Evolutionary conservation across 2,888 invertebrate genomes (phyloP), one percentile per base, ranked within the genome.

Genomic region (Mylabris sibirica): DNA sequence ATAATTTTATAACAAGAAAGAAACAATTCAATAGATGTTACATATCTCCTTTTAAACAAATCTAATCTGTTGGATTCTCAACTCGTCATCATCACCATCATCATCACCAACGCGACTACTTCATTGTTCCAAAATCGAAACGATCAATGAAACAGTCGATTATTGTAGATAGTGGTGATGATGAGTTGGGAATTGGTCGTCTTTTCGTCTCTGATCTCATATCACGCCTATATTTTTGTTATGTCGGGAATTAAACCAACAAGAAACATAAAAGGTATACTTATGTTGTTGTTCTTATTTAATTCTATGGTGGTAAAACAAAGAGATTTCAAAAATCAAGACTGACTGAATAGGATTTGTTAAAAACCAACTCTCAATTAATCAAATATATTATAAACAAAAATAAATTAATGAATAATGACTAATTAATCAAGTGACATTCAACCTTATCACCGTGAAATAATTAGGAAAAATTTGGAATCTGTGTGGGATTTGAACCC

Each of bases 341-440:
- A 83, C 83, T 83, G 83, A 83, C 77, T 76, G 82, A 57, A 79
- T 81, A 80, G 78, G 78, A 78, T 79, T 80, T 77, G 79, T 78
- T 80, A 76, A 22, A 53, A 17, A 22, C 22, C 22, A 53, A 53
- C 67, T 66, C 69, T 12, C 70, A 76, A 66, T 68, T 76, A 72
- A 71, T 70, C 74, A 75, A 77, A 76, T 76, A 74, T 74, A 66
- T 71, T 74, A 30, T 34, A 44, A 66, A 65, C 41, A 34, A 34
- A 60, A 59, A 61, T 65, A 68, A 49, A n/a, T 71, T 68, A 75
- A n/a, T n/a, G n/a, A n/a, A n/a, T n/a, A n/a, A n/a, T n/a, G n/a
- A n/a, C n/a, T n/a, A n/a, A n/a, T n/a, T n/a, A n/a, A n/a, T n/a
- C n/a, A n/a, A n/a, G n/a, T n/a, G n/a, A n/a, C n/a, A n/a, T n/a